These are phyloP conservation scores for Luperina nickerlii DNA, from an alignment of 2,888 invertebrate species.

Conservation along the genomic window DNA sequence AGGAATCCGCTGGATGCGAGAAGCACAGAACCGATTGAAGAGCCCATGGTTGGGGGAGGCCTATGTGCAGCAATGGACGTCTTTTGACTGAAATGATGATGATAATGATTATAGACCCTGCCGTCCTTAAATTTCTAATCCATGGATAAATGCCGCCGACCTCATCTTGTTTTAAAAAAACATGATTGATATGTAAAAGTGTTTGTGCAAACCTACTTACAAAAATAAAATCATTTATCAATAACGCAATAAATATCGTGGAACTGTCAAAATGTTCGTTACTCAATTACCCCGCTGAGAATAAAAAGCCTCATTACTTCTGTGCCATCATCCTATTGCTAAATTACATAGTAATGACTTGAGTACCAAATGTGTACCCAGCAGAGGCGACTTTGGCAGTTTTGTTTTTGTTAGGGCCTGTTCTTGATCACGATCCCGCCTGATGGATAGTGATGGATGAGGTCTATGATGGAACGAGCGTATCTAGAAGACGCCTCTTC, in stretches of 20 bases:
- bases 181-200: too few relatives aligned
- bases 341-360: not conserved
- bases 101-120: not conserved
- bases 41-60: not conserved
- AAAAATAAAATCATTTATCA: too few relatives aligned
- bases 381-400: not conserved
- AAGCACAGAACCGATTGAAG: not conserved
- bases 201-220: too few relatives aligned
- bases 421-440: not conserved
- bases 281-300: not conserved
- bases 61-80: not conserved
- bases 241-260: not conserved
- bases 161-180: too few relatives aligned
- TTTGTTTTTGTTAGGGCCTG: not conserved
- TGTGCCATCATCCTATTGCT: not conserved
- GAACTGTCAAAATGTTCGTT: not conserved
- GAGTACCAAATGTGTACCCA: not conserved
- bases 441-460: not conserved
- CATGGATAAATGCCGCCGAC: not conserved
- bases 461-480: not conserved
- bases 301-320: not conserved
- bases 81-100: not conserved
- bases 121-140: not conserved
- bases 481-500: not conserved
- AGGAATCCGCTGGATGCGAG: not conserved